Conservation (phyloP, 2,888 invertebrate species). For the Chesias legatella region DNA sequence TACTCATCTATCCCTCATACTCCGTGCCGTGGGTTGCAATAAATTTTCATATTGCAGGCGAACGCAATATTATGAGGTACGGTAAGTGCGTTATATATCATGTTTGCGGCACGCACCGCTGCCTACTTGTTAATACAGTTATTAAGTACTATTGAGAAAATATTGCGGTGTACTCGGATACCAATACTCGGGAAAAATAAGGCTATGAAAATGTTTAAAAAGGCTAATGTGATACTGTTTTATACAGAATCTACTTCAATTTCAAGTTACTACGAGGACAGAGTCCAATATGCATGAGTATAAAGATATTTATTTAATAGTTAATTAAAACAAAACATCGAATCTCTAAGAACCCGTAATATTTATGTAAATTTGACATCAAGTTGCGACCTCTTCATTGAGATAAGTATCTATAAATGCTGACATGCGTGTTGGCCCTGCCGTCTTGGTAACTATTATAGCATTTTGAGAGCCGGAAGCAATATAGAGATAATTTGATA, state of each 20-base stretch:
- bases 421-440: conserved; percentile 44
- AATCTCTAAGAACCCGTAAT: conserved; percentile 36
- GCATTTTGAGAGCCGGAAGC: conserved; percentile 39
- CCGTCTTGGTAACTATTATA: conserved; percentile 45
- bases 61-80: conserved; percentile 72
- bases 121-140: conserved; percentile 63
- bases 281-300: too few species aligned
- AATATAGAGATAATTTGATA: conserved; percentile 53
- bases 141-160: conserved; percentile 43
- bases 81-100: conserved; percentile 72
- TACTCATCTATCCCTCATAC: conserved; percentile 49
- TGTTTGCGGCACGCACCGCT: conserved; percentile 54
- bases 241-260: too few species aligned
- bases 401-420: conserved; percentile 56
- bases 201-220: conserved; percentile 12
- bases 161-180: conserved; percentile 40
- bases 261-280: too few species aligned
- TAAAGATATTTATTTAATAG: too few species aligned
- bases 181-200: conserved; percentile 20
- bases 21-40: conserved; percentile 62
- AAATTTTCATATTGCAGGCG: conserved; percentile 77
- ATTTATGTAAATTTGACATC: conserved; percentile 48
- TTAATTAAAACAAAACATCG: too few species aligned
- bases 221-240: too few species aligned
- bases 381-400: conserved; percentile 55